Evolutionary conservation across 2,888 invertebrate species (phyloP), one percentile per base, ranked within the genome.

Genomic region (Parapristionchus giblindavisi): DNA sequence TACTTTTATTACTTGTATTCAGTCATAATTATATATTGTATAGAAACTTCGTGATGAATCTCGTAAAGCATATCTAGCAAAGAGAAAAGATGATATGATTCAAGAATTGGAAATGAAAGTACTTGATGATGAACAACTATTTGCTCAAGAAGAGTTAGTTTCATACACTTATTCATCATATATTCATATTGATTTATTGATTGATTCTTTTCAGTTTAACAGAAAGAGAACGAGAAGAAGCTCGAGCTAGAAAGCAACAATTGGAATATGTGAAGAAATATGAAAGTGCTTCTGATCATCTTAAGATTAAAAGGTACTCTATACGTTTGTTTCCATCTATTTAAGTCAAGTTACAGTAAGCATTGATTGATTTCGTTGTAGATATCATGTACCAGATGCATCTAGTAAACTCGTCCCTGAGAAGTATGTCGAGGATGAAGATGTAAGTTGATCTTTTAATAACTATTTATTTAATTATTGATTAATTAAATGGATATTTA

Each of bases 51-150:
- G 99, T 48, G 91, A 95, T 27, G 93, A 96, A 88, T 97, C 98
- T 0, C 92, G 99, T 36, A 91, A 96, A 63, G 93, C 94, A 86
- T 99, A 99, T 89, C 91, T 99, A 83, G 94, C 94, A 88, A 99
- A 98, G 89, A 91, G 99, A 61, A 96, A 96, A 89, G 94, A 93
- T 76, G 98, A 99, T 88, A 99, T 99, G 90, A 92, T 98, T 48
- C 92, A 93, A 14, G 97, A 99, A 89, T 90, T 99, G 70, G 97
- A 97, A 89, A 94, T 93, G 6, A 96, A 96, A 87, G 94, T 99
- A 76, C 90, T 92, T 63, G 99, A 99, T 89, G 99, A 99, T 90
- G 96, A 97, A 89, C 95, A 94, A 88, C 91, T 97, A 0, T 99
- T 97, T 89, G 93, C 93, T 73, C 94, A 94, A 79, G 92, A 93